These are phyloP conservation scores for Crotalus horridus DNA, from an alignment of 2,113 vertebrate species.

Conservation along the genomic window DNA sequence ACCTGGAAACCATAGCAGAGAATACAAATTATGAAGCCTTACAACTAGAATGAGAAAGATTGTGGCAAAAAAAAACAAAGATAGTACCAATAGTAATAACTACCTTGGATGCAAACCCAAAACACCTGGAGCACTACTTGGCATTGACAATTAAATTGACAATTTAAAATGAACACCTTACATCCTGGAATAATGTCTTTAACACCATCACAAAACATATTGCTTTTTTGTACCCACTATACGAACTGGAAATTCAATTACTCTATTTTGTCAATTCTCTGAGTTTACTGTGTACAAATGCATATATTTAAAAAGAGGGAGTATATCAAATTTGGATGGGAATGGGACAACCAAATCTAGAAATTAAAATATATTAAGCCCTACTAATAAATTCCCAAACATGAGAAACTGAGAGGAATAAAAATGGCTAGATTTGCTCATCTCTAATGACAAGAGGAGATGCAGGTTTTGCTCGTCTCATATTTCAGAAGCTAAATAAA, in stretches of 20 bases:
- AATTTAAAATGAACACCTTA: neutral
- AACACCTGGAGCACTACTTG: neutral
- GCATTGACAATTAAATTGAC: neutral
- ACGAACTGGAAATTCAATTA: neutral
- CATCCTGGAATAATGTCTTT: neutral
- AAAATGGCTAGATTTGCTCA: neutral
- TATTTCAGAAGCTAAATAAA: neutral
- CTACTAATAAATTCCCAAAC: neutral
- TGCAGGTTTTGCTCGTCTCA: neutral
- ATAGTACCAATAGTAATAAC: neutral
- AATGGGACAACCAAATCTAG: neutral
- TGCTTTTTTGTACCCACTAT: neutral
- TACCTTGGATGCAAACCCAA: neutral
- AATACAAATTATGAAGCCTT: neutral
- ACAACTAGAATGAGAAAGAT: neutral
- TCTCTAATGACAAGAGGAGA: neutral
- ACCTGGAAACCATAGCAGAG: neutral
- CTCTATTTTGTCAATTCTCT: neutral
- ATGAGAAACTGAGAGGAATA: neutral
- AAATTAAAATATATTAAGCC: neutral
- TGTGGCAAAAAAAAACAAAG: neutral
- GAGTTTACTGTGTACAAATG: neutral
- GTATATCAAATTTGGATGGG: neutral
- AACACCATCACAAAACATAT: neutral
- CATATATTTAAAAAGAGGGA: neutral